Percentiles rank a stretch among this genome's conserved stretches.
These are phyloP conservation scores for Deilephila porcellus DNA, from an alignment of 2,888 invertebrate genomes.

Conservation along the genomic window DNA sequence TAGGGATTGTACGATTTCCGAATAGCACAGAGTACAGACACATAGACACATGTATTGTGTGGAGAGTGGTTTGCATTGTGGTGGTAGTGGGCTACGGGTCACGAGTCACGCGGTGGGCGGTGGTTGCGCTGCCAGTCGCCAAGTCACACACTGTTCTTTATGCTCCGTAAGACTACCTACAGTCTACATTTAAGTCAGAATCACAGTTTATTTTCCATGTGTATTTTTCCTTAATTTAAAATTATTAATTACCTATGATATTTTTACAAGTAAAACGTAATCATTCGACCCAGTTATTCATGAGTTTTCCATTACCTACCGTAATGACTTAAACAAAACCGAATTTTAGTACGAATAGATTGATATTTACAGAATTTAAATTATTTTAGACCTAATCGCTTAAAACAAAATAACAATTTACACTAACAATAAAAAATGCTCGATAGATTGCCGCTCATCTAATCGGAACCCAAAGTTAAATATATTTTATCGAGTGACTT, in stretches of 20 bases:
- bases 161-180: slow-evolving; percentile 76
- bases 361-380: slow-evolving; percentile 81
- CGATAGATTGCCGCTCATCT: slow-evolving; percentile 80
- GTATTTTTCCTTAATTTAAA: slow-evolving; percentile 72
- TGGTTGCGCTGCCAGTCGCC: slow-evolving; percentile 44
- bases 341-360: slow-evolving; percentile 78
- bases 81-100: neutral
- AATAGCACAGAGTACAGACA: neutral
- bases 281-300: slow-evolving; percentile 76
- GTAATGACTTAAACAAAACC: slow-evolving; percentile 78
- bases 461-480: slow-evolving; percentile 79
- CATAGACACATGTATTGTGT: neutral
- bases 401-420: slow-evolving; percentile 85
- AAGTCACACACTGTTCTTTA: slow-evolving; percentile 57
- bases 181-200: slow-evolving; percentile 83
- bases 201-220: slow-evolving; percentile 85
- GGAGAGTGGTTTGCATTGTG: neutral
- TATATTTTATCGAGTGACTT: slow-evolving; percentile 79
- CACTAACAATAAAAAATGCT: slow-evolving; percentile 84
- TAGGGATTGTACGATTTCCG: neutral
- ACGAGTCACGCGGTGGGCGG: slow-evolving; percentile 41
- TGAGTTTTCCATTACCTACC: slow-evolving; percentile 78
- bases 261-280: slow-evolving; percentile 73
- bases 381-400: slow-evolving; percentile 81
- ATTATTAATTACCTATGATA: slow-evolving; percentile 64